Base-by-base conservation (phyloP, 2,888 invertebrate genomes). In the Chalcis sispes region DNA sequence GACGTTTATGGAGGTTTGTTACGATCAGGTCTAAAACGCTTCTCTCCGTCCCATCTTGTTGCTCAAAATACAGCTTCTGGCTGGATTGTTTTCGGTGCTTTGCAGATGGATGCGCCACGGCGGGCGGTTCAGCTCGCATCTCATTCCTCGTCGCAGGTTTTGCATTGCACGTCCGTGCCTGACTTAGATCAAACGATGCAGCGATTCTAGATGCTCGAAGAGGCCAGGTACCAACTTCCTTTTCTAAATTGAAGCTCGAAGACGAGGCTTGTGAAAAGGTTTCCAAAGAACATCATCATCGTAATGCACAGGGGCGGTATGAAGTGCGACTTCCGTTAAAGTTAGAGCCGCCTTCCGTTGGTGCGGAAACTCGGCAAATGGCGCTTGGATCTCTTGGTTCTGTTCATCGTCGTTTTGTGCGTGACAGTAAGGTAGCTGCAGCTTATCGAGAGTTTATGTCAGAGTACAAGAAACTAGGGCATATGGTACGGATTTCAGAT, bases 1-100 rank as follows among this genome's bases (percentile, higher is more conserved):
- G 77, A 79, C 23, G 36, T 77, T 29, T 77, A 73, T 48, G 73
- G 77, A 1, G 61, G 42, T 20, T 15, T 78, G 25, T 36, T 80
- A 1, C 59, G 62, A 7, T 8, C 72, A 0, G 78, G 77, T 2
- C 25, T 78, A 27, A 23, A 20, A n/a, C 40, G 23, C 15, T 65
- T 73, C 46, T 15, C 40, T 40, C 42, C 42, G 15, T 25, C 64
- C 1, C 18, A 18, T n/a, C 50, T 75, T 0, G 40, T 71, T 36
- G 80, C 77, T 7, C 76, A 77, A 32, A 66, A 77, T 29, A 79
- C 80, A 1, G 73, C 36, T 1, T 52, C 77, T 1, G 78, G 78
- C 0, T 79, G 78, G 75, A 52, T 79, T 3, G 15, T 78, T 10
- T 74, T 74, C 0, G 76, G 79, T 7, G 1, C 64, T 4, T 20